Conservation (phyloP, 1,140 invertebrate species). For the Trachymyrmex cornetzi region DNA sequence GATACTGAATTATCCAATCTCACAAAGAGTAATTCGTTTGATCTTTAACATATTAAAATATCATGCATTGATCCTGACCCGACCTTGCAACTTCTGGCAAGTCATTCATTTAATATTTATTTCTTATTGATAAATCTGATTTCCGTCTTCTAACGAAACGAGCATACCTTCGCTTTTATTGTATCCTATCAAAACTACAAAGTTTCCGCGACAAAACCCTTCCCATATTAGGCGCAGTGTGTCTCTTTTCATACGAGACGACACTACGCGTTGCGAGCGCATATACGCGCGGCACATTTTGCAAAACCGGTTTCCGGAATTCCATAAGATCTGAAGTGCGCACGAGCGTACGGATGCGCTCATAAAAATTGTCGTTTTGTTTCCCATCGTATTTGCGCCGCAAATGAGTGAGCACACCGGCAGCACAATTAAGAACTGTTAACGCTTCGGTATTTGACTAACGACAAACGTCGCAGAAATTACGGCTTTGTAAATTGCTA, state of each 20-base stretch:
- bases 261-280: conserved; percentile 5
- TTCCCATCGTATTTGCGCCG: not conserved
- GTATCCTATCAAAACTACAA: conserved; percentile 5
- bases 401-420: no score
- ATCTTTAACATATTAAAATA: not conserved
- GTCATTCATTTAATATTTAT: conserved; percentile 4
- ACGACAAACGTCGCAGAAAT: conserved; percentile 34
- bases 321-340: conserved; percentile 49
- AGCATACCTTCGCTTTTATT: not conserved
- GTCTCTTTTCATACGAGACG: conserved; percentile 32
- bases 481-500: conserved; percentile 25
- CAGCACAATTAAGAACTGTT: conserved; percentile 39
- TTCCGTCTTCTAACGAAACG: not conserved
- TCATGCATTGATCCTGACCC: not conserved
- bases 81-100: not conserved
- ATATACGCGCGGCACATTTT: conserved; percentile 46
- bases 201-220: not conserved
- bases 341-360: conserved; percentile 23
- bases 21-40: not conserved
- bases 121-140: not conserved
- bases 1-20: not conserved
- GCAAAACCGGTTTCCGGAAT: conserved; percentile 59
- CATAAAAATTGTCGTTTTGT: conserved; percentile 44
- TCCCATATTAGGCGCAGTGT: conserved; percentile 33
- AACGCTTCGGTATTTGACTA: conserved; percentile 29